These are phyloP conservation scores for Macrotus californicus DNA, from an alignment of 2,113 vertebrate genomes.

Conservation along the genomic window DNA sequence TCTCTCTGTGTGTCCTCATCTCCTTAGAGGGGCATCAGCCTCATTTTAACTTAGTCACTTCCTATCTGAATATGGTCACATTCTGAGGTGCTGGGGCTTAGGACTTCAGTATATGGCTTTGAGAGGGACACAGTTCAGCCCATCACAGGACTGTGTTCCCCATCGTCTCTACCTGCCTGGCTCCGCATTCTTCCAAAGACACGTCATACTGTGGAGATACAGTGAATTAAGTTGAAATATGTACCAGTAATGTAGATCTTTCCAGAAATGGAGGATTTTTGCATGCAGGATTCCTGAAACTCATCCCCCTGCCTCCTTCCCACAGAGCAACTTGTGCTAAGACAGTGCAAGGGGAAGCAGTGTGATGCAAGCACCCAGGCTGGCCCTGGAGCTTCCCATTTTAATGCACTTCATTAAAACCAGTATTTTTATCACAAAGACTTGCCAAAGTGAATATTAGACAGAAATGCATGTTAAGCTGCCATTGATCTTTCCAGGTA, in stretches of 20 bases:
- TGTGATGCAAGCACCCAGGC: slow-evolving; percentile 26
- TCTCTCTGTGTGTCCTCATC: background rate
- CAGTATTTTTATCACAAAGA: slow-evolving; percentile 59
- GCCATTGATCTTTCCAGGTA: slow-evolving; percentile 68
- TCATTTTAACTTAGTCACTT: background rate
- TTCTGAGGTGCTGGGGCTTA: background rate
- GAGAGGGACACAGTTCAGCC: background rate
- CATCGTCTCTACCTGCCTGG: background rate
- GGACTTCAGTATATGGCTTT: background rate
- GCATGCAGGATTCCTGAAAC: background rate
- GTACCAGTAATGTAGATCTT: background rate
- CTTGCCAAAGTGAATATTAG: slow-evolving; percentile 68
- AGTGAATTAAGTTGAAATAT: background rate
- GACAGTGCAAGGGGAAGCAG: background rate
- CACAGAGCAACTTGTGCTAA: background rate
- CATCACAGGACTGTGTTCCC: background rate
- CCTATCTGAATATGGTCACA: background rate
- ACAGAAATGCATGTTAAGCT: slow-evolving; percentile 67
- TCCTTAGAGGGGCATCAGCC: background rate
- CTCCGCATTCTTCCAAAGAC: background rate
- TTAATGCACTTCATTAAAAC: slow-evolving; percentile 59
- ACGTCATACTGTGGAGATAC: background rate
- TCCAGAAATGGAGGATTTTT: background rate
- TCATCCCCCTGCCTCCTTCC: background rate
- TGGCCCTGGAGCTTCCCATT: background rate